These are phyloP conservation scores for Hypercompe scribonia DNA, from an alignment of 2,888 invertebrate species.

Conservation along the genomic window DNA sequence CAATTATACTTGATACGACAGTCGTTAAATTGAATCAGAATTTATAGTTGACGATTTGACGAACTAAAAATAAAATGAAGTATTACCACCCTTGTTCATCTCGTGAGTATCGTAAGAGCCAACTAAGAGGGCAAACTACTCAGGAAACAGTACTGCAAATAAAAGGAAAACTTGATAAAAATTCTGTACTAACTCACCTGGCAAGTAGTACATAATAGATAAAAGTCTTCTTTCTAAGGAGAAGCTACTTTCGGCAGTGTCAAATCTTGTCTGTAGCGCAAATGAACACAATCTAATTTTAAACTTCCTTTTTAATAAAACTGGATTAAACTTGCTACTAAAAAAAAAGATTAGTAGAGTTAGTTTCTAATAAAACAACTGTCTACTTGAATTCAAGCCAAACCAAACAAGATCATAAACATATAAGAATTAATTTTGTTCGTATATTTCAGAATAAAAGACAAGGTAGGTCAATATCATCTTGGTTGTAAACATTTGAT, in stretches of 20 bases:
- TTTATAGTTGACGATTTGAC: no score
- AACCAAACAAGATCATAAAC: not conserved
- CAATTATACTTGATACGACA: not conserved
- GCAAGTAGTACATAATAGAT: no score
- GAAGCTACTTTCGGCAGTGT: no score
- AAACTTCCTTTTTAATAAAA: not conserved
- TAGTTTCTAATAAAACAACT: not conserved
- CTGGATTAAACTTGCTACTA: no score
- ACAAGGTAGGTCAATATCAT: not conserved
- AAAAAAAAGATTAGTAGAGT: no score
- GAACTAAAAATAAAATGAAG: no score
- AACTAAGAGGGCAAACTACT: no score
- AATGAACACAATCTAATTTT: not conserved
- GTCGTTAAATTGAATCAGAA: not conserved
- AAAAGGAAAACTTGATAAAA: not conserved
- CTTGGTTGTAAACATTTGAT: constrained; percentile 7
- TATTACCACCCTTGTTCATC: no score
- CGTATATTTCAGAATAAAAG: not conserved
- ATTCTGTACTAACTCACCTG: no score
- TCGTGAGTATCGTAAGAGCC: no score
- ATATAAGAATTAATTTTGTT: not conserved
- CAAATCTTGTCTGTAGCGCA: not conserved
- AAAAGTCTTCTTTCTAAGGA: no score
- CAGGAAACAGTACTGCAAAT: no score
- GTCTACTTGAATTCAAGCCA: not conserved